Percentiles rank a stretch among this genome's conserved stretches.
phyloP scores from a whole-genome alignment of 2,888 invertebrate species.

The Chydorus sphaericus region DNA sequence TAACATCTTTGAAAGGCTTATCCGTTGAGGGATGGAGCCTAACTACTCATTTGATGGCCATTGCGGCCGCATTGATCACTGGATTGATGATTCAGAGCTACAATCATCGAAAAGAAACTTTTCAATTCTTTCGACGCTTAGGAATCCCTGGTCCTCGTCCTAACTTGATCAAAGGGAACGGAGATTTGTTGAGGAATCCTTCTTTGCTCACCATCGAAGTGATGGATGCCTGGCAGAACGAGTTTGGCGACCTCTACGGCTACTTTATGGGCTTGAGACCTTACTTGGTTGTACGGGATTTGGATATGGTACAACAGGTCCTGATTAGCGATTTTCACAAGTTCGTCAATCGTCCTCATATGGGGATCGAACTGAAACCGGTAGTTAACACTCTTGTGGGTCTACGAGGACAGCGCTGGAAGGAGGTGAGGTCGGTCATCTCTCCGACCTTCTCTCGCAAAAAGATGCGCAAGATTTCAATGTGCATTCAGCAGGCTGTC shows the following conservation, averaged over 20 bases:
- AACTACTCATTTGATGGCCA: not conserved
- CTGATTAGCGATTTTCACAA: slow-evolving; percentile 24
- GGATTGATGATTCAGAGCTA: not conserved
- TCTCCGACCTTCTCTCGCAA: slow-evolving; percentile 34
- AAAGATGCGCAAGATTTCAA: slow-evolving; percentile 34
- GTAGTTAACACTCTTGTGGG: slow-evolving; percentile 20
- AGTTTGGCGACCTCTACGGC: slow-evolving; percentile 21
- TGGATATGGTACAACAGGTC: slow-evolving; percentile 23
- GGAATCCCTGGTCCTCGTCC: slow-evolving; percentile 17
- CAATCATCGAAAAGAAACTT: not conserved
- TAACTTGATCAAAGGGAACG: slow-evolving; percentile 14
- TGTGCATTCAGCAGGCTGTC: slow-evolving; percentile 29
- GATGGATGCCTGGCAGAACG: slow-evolving; percentile 20
- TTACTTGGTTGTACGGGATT: slow-evolving; percentile 21
- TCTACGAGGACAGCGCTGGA: slow-evolving; percentile 33
- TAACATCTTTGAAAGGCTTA: no score
- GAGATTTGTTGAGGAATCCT: slow-evolving; percentile 23
- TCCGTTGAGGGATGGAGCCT: not conserved
- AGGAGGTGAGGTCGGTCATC: slow-evolving; percentile 33
- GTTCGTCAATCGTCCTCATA: slow-evolving; percentile 23
- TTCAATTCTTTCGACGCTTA: slow-evolving; percentile 10
- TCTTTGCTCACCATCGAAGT: slow-evolving; percentile 17
- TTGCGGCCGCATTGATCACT: not conserved
- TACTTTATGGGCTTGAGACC: slow-evolving; percentile 21
- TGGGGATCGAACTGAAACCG: slow-evolving; percentile 20